Evolutionary conservation across 2,888 invertebrate genomes (phyloP).

Genomic region (Galerucella calmariensis): DNA sequence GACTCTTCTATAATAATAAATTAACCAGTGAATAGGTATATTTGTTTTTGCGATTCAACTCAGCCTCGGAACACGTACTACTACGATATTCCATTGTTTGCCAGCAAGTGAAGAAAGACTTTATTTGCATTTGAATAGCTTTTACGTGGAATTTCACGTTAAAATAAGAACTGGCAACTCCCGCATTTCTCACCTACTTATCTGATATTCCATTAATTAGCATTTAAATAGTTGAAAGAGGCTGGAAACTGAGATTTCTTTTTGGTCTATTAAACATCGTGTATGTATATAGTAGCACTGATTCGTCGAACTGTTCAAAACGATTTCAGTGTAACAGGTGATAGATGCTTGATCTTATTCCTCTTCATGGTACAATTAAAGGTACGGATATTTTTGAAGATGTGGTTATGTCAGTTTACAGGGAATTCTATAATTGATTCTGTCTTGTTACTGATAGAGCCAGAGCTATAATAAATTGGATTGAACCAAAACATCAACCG

Average conservation of each 20-base stretch:
- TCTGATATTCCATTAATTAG: constrained; percentile 46
- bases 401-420: too few species aligned
- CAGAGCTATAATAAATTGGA: too few species aligned
- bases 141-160: constrained; percentile 38
- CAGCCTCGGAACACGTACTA: constrained; percentile 34
- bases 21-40: constrained; percentile 2
- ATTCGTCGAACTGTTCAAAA: too few species aligned
- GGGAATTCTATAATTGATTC: too few species aligned
- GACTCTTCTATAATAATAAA: neutral
- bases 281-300: neutral
- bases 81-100: constrained; percentile 34
- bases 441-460: too few species aligned
- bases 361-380: too few species aligned
- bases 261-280: neutral
- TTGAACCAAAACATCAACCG: too few species aligned
- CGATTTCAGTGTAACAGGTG: too few species aligned
- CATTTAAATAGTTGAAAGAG: constrained; percentile 45
- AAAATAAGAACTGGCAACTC: constrained; percentile 40
- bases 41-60: constrained; percentile 10
- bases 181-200: constrained; percentile 46
- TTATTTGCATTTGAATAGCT: constrained; percentile 43
- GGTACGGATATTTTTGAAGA: too few species aligned
- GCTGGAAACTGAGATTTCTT: neutral
- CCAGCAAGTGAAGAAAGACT: constrained; percentile 35
- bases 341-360: too few species aligned